Evolutionary conservation across 2,888 invertebrate genomes (phyloP), one percentile per base, ranked within the genome.

Genomic region (Margaritifera margaritifera): DNA sequence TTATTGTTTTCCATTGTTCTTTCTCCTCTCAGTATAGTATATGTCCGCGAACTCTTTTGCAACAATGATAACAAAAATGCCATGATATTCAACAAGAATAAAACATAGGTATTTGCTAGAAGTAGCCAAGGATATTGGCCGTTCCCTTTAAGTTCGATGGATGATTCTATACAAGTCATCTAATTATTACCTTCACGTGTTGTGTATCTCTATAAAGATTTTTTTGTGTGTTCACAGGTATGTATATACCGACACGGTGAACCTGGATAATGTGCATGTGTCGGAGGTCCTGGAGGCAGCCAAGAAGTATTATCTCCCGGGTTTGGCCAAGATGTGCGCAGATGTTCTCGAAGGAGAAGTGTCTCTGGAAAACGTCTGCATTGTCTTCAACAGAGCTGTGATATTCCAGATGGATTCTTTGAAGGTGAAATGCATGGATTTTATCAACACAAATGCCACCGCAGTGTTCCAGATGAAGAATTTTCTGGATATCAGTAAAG

Each of bases 201-300:
- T 42, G 42, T 15, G 2, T 42, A 42, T 42, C 15, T 15, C 15
- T 42, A 15, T 42, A 42, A 42, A 42, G 42, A 42, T 42, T 42
- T 1, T 42, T 42, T 42, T 2, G 57, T 57, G 18, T 20, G 6
- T 65, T 22, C 64, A 18, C 57, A 80, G 80, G 27, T 80, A 77
- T 64, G 64, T 80, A n/a, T 83, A 82, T 69, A 76, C 76, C 22
- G 81, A 83, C 59, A 71, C 66, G n/a, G 69, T 79, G 11, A 74
- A 77, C 20, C 70, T 83, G n/a, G 75, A 78, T 27, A 75, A 72
- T 18, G 80, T 77, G 55, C 75, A 74, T 2, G 82, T 78, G 6
- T 69, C 80, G 4, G 73, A 75, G 51, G 68, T 80, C 19, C 68
- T 83, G 6, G 80, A 81, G 58, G 80, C 82, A 22, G 79, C 82